Conservation (phyloP, 1,140 invertebrate species). For the Linepithema humile region DNA sequence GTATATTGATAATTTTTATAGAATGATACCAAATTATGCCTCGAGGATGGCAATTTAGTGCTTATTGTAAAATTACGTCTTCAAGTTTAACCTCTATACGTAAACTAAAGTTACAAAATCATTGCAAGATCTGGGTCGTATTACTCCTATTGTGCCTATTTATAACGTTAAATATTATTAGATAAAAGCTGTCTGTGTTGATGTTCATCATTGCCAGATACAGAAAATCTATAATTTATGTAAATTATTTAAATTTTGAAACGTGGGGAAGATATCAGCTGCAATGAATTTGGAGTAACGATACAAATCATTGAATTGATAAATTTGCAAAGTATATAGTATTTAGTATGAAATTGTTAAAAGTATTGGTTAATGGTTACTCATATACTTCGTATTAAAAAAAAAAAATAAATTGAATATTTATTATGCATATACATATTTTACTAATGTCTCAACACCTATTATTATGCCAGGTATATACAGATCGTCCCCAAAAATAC, state of each 20-base stretch:
- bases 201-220: slow-evolving; percentile 59
- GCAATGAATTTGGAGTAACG: slow-evolving; percentile 23
- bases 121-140: slow-evolving; percentile 63
- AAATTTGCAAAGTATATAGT: slow-evolving; percentile 42
- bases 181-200: slow-evolving; percentile 60
- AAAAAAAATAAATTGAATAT: slow-evolving; percentile 79
- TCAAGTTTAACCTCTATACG: slow-evolving; percentile 13
- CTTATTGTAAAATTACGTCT: slow-evolving; percentile 9
- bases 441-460: slow-evolving; percentile 31
- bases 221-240: slow-evolving; percentile 37
- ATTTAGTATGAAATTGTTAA: slow-evolving; percentile 66
- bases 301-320: slow-evolving; percentile 48
- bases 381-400: slow-evolving; percentile 69
- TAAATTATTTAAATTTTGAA: slow-evolving; percentile 53
- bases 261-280: slow-evolving; percentile 18
- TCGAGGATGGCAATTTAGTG: slow-evolving; percentile 19
- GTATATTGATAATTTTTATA: slow-evolving; percentile 51
- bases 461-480: too few species aligned
- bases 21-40: slow-evolving; percentile 37
- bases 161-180: slow-evolving; percentile 75
- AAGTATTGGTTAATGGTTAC: slow-evolving; percentile 74
- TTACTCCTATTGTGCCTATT: slow-evolving; percentile 78
- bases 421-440: slow-evolving; percentile 71
- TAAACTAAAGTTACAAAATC: slow-evolving; percentile 2
- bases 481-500: too few species aligned